Base-by-base conservation (phyloP, 2,113 vertebrate species). In the Atrichornis clamosus region DNA sequence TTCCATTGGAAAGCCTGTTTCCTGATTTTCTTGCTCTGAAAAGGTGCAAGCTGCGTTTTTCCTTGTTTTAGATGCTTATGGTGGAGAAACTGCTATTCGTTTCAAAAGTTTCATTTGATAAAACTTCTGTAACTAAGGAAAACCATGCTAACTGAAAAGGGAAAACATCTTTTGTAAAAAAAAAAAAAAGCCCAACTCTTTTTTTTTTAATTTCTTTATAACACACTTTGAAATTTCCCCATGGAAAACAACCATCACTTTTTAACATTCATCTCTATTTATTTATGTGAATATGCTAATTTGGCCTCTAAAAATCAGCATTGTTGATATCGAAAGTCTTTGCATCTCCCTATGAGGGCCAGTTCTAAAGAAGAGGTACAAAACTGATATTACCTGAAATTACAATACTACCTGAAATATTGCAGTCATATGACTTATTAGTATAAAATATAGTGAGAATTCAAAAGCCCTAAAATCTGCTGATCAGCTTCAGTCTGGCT, bases 61-160 rank as follows among this genome's bases (percentile, higher is more conserved):
- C 2, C 28, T 88, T 91, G 11, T 44, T 91, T 72, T 56, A 58
- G 37, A 85, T 84, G 13, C 1, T 49, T 91, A 32, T 59, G 32
- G 33, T 1, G 1, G 23, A 88, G 22, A 88, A 93, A 84, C 55
- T 60, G 20, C 4, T 37, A 8, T 75, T 92, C 2, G 52, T 74
- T 89, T 91, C 19, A 90, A 86, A 76, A 70, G 4, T 74, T 89
- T 69, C 74, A 37, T 80, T 86, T 90, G 28, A 77, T 81, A 20
- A 77, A 92, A 84, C 6, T 53, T 89, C 28, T 91, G 42, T 50
- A 94, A 74, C 0, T 8, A 55, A 80, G 84, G 32, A 49, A 49
- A 90, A 60, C 27, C 23, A n/a, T 37, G 9, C 37, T 35, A 80
- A 52, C 19, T 69, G 11, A 46, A 90, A 90, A 69, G 23, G 15